A percentile compares a stretch with the other conserved stretches of the same genome.
Conservation (phyloP, 2,888 invertebrate genomes). For the Nephrotoma appendiculata region DNA sequence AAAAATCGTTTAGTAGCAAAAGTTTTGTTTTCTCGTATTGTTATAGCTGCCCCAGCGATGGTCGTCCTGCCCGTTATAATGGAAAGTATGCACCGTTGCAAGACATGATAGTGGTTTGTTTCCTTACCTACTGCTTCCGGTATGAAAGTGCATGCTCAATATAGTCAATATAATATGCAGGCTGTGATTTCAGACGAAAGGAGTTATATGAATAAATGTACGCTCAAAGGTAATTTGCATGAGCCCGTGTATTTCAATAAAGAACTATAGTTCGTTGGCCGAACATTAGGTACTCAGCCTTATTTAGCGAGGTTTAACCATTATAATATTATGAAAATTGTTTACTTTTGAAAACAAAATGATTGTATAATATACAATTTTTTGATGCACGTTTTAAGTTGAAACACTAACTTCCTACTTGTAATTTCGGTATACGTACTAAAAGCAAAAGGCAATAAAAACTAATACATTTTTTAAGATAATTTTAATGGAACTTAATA, state of each 20-base stretch:
- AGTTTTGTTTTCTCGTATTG: no score
- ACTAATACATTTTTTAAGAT: not conserved
- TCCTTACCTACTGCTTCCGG: constrained; percentile 74
- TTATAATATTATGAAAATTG: no score
- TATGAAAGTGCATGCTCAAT: constrained; percentile 68
- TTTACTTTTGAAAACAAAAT: no score
- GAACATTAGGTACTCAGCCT: not conserved
- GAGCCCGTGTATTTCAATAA: constrained; percentile 74
- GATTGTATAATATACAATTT: not conserved
- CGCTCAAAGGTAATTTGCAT: constrained; percentile 51
- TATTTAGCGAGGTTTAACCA: no score
- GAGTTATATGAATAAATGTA: constrained; percentile 54
- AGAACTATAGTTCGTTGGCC: constrained; percentile 47
- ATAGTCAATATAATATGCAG: no score
- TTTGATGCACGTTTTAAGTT: not conserved
- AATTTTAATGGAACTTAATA: no score
- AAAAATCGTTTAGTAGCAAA: constrained; percentile 58
- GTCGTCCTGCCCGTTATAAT: no score
- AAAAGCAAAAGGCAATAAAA: no score
- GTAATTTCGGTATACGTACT: no score
- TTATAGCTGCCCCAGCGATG: no score
- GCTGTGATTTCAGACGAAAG: constrained; percentile 59
- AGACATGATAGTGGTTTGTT: constrained; percentile 69
- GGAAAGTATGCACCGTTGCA: no score
- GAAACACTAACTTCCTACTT: no score